Evolutionary conservation across 2,888 invertebrate species (phyloP).

Genomic region (Sycophila texana): DNA sequence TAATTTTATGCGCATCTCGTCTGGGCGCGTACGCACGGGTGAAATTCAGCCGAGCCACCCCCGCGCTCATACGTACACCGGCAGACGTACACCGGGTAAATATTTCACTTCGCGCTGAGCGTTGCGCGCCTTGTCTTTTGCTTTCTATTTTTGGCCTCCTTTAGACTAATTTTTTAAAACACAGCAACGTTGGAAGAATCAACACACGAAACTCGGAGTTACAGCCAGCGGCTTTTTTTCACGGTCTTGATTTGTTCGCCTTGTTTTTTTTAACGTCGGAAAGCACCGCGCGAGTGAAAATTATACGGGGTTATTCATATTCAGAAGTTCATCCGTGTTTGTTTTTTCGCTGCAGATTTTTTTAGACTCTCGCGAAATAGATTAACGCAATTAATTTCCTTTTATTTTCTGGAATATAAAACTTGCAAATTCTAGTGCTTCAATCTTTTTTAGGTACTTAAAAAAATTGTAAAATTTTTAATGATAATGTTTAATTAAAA

Average conservation of each 20-base stretch:
- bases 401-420: no score
- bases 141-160: neutral
- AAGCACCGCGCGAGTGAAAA: neutral
- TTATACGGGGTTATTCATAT: neutral
- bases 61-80: neutral
- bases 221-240: neutral
- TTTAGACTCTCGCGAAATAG: neutral
- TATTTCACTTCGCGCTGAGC: slow-evolving; percentile 42
- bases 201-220: neutral
- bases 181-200: neutral
- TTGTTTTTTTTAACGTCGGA: neutral
- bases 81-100: slow-evolving; percentile 15
- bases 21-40: slow-evolving; percentile 15
- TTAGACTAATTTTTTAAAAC: neutral
- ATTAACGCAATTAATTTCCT: neutral
- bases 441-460: no score
- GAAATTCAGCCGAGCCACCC: slow-evolving; percentile 26
- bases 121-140: neutral
- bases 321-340: neutral
- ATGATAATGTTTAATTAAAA: no score
- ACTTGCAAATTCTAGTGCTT: no score
- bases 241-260: neutral
- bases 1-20: slow-evolving; percentile 52
- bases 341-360: neutral
- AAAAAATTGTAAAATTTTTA: no score